Conservation (phyloP, 2,797 vertebrate species). For the Numenius phaeopus region DNA sequence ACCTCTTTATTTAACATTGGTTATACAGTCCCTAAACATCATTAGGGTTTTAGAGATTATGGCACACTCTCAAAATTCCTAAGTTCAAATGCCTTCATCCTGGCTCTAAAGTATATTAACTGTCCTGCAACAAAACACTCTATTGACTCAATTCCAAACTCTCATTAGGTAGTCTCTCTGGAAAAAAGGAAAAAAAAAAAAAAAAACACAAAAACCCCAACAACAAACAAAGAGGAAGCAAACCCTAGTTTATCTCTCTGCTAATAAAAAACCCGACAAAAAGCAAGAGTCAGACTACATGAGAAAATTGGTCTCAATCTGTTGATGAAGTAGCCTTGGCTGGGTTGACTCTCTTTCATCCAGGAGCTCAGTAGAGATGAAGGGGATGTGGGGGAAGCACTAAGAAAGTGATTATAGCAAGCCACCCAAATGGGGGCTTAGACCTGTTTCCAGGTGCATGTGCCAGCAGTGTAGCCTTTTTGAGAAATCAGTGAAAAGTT, state of each 20-base stretch:
- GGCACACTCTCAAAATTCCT: neutral
- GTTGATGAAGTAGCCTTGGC: neutral
- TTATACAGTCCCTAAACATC: neutral
- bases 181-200: no score
- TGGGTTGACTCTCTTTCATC: neutral
- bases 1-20: neutral
- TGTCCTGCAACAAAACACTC: neutral
- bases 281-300: neutral
- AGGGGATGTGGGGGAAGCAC: neutral
- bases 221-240: neutral
- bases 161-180: neutral
- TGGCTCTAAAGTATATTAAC: neutral
- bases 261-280: neutral
- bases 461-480: neutral
- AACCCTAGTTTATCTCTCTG: neutral
- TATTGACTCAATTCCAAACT: neutral
- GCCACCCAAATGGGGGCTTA: neutral
- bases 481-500: neutral
- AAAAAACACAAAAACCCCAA: no score
- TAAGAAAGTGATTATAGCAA: neutral
- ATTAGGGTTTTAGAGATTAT: neutral
- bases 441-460: no score
- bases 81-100: neutral
- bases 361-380: neutral
- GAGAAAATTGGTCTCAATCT: neutral